A percentile compares a stretch with the other conserved stretches of the same genome.
Evolutionary conservation across 2,888 invertebrate species (phyloP).

Genomic region (Drosophila robusta): DNA sequence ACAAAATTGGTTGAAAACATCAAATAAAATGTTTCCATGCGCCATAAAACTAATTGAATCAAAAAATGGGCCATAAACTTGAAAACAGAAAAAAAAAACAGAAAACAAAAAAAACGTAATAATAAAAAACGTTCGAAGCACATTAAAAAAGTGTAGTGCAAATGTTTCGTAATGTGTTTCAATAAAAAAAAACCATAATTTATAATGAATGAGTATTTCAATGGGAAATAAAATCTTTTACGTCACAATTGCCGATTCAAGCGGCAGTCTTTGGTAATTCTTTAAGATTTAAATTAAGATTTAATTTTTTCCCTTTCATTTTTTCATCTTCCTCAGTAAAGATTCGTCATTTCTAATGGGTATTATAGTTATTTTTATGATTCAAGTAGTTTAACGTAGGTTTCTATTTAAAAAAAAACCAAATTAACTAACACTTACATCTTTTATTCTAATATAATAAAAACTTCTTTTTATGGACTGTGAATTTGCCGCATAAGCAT

Average conservation of each 20-base stretch:
- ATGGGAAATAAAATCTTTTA: constrained; percentile 12
- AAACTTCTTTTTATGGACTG: neutral
- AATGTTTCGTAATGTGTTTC: constrained; percentile 52
- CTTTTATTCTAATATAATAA: neutral
- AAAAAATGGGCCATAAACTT: constrained; percentile 53
- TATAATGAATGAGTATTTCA: constrained; percentile 21
- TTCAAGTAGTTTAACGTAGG: neutral
- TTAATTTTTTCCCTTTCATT: neutral
- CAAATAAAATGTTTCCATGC: constrained; percentile 59
- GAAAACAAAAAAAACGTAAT: constrained; percentile 8
- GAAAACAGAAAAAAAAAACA: constrained; percentile 14
- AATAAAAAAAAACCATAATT: constrained; percentile 26
- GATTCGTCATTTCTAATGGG: neutral
- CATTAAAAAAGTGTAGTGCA: constrained; percentile 52
- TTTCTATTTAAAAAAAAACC: too few species aligned
- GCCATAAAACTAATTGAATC: constrained; percentile 58
- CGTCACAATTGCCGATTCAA: constrained; percentile 12
- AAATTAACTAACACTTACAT: too few species aligned
- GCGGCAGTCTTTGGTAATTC: neutral
- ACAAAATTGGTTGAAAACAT: constrained; percentile 57
- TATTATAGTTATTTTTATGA: neutral
- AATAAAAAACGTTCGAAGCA: constrained; percentile 44
- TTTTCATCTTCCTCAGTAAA: neutral
- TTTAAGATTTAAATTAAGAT: neutral
- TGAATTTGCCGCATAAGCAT: neutral